phyloP scores from a whole-genome alignment of 1,140 invertebrate genomes.

The Drosophila pectinifera region DNA sequence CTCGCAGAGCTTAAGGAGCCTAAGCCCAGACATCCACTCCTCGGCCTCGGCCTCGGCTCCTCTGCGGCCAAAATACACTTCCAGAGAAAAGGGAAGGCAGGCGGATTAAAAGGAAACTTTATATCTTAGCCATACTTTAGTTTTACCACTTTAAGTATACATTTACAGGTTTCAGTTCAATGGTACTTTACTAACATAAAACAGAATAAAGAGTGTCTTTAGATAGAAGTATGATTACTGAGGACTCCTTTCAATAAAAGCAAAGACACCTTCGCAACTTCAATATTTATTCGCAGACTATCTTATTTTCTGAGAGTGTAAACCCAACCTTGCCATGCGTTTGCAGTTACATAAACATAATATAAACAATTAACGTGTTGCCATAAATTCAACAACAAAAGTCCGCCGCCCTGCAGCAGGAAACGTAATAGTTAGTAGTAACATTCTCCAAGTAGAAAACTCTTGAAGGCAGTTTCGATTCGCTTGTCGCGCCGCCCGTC shows the following conservation, averaged over 20 bases:
- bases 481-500: conserved; percentile 27
- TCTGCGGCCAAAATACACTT: not conserved
- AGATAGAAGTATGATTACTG: no score
- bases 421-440: conserved; percentile 67
- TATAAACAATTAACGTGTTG: conserved; percentile 69
- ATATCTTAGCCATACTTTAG: no score
- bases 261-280: no score
- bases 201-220: no score
- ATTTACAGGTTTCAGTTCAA: no score
- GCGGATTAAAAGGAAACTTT: not conserved
- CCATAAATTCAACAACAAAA: conserved; percentile 50
- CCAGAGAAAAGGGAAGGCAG: not conserved
- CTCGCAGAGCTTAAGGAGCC: conserved; percentile 48
- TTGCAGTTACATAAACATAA: conserved; percentile 57
- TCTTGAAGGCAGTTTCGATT: conserved; percentile 58
- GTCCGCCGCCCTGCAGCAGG: conserved; percentile 26
- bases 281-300: no score
- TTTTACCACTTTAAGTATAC: no score
- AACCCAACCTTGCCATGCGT: conserved; percentile 8
- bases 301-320: not conserved
- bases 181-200: no score
- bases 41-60: not conserved
- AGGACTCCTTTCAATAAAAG: no score
- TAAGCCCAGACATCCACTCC: conserved; percentile 12
- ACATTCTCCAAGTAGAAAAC: conserved; percentile 55